Percentiles rank a stretch among this genome's conserved stretches.
Evolutionary conservation across 2,113 vertebrate genomes (phyloP).

Genomic region (Rhombomys opimus): DNA sequence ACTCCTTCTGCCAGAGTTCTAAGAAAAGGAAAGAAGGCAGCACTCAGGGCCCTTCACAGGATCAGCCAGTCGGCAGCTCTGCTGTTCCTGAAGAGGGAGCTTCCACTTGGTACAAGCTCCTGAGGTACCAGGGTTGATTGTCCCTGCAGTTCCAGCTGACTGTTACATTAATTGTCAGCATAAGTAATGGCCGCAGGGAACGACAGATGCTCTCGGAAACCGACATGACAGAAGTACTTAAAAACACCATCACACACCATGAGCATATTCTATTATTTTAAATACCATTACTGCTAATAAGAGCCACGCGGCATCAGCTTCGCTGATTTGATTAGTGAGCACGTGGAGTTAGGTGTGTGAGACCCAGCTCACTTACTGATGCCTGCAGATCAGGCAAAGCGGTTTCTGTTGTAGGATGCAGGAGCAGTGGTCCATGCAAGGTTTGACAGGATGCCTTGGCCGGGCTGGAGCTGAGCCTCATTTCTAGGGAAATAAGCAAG

Average conservation of each 20-base stretch:
- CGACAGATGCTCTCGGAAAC: not conserved
- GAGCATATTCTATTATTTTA: constrained; percentile 43
- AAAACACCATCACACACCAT: not conserved
- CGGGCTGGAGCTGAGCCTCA: accelerated
- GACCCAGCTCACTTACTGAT: not conserved
- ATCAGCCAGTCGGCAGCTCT: not conserved
- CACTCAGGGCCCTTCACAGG: not conserved
- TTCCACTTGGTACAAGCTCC: not conserved
- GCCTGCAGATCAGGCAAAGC: not conserved
- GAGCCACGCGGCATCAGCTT: not conserved
- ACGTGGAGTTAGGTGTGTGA: not conserved
- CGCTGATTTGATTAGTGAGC: not conserved
- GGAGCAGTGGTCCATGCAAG: accelerated
- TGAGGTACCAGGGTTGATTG: not conserved
- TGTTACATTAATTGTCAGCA: not conserved
- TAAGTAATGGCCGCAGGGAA: not conserved
- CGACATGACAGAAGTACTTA: not conserved
- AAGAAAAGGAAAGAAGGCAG: not conserved
- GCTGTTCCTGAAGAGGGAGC: not conserved
- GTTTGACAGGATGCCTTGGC: accelerated
- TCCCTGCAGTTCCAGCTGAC: not conserved
- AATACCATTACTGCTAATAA: constrained; percentile 33
- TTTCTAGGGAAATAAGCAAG: not conserved
- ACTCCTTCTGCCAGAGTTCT: not conserved
- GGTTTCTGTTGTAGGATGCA: accelerated